Percentiles rank a stretch among this genome's conserved stretches.
These are phyloP conservation scores for Coendou prehensilis DNA, from an alignment of 2,797 vertebrate species.

Conservation along the genomic window DNA sequence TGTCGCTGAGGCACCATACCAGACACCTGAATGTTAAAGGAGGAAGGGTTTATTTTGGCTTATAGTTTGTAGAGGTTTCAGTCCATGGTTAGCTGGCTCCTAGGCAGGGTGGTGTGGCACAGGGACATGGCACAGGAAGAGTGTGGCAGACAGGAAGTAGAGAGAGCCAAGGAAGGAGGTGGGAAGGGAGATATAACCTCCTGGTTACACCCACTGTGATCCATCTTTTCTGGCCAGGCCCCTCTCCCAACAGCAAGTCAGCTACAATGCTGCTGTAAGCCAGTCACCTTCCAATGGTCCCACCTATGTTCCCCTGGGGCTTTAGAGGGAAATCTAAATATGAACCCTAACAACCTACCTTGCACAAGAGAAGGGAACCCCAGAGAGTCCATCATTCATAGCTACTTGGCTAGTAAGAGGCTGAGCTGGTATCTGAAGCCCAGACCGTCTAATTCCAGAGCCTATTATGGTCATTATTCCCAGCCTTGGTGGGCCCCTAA, in stretches of 20 bases:
- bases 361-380: neutral
- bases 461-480: neutral
- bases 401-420: neutral
- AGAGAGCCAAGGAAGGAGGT: neutral
- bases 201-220: neutral
- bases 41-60: neutral
- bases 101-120: neutral
- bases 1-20: neutral
- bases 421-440: neutral
- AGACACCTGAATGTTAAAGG: neutral
- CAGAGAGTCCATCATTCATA: rapidly evolving
- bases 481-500: neutral
- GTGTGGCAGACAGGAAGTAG: neutral
- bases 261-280: neutral
- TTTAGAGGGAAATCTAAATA: neutral
- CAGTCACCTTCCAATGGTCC: neutral
- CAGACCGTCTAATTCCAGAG: neutral
- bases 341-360: neutral
- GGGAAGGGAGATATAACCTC: neutral
- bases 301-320: neutral
- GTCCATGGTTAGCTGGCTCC: neutral
- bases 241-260: neutral
- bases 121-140: neutral
- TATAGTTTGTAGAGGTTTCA: neutral
- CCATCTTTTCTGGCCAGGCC: neutral